These are phyloP conservation scores for Exocentrus adspersus DNA, from an alignment of 2,888 invertebrate species.

Conservation along the genomic window DNA sequence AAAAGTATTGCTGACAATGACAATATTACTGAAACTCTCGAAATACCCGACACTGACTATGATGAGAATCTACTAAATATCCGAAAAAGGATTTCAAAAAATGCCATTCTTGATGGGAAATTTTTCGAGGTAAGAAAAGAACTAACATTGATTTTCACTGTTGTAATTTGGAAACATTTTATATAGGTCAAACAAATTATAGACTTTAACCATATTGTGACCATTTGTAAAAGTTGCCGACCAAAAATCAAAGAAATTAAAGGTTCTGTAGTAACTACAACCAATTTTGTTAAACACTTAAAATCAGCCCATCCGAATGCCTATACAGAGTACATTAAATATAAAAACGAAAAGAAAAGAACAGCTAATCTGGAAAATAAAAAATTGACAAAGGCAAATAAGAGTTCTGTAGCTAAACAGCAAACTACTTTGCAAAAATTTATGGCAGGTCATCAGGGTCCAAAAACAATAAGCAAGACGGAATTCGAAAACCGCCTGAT, in stretches of 20 bases:
- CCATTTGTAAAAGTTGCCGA: neutral
- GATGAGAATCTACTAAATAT: too few species aligned
- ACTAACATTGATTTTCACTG: too few species aligned
- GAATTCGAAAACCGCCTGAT: neutral
- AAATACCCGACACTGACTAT: too few species aligned
- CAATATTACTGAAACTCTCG: too few species aligned
- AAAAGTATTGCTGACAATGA: too few species aligned
- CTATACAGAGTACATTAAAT: neutral
- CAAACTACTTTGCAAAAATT: neutral
- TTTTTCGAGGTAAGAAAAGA: neutral
- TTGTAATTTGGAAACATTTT: too few species aligned
- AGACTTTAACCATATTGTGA: neutral
- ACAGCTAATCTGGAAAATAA: neutral
- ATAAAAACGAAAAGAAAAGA: neutral
- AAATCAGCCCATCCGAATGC: neutral
- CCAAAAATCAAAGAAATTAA: neutral
- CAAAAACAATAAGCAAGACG: neutral
- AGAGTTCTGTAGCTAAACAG: neutral
- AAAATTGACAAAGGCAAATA: neutral
- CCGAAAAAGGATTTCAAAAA: too few species aligned
- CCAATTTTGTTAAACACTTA: neutral
- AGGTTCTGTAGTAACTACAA: neutral
- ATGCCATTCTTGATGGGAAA: neutral
- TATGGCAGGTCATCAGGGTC: neutral
- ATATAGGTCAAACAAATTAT: neutral